Evolutionary conservation across 1,140 invertebrate genomes (phyloP).

Genomic region (Dysdera silvatica): DNA sequence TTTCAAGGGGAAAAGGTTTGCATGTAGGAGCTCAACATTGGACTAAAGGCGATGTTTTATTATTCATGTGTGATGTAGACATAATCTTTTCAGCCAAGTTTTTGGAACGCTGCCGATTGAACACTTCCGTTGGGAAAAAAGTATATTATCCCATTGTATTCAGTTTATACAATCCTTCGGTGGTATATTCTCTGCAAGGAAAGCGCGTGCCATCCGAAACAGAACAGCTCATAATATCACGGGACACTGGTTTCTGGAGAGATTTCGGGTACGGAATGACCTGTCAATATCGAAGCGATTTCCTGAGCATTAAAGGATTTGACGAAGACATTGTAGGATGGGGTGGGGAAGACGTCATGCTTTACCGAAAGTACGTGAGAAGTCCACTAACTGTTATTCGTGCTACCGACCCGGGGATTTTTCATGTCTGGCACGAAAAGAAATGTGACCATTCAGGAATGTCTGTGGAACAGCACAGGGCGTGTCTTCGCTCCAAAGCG

Average conservation of each 20-base stretch:
- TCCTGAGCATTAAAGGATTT: constrained; percentile 60
- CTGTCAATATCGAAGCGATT: constrained; percentile 72
- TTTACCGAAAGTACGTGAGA: constrained; percentile 64
- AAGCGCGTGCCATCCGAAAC: constrained; percentile 57
- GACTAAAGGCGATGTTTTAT: constrained; percentile 52
- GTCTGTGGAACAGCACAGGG: constrained; percentile 63
- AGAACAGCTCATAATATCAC: constrained; percentile 58
- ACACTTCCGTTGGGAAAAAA: constrained; percentile 58
- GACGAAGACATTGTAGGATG: constrained; percentile 67
- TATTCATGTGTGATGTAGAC: constrained; percentile 77
- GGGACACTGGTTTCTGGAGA: constrained; percentile 74
- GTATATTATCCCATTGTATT: constrained; percentile 80
- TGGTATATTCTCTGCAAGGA: constrained; percentile 57
- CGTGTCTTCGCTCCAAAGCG: constrained; percentile 66
- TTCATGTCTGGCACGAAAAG: constrained; percentile 76
- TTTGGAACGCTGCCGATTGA: constrained; percentile 57
- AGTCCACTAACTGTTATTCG: constrained; percentile 61
- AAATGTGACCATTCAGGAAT: constrained; percentile 51
- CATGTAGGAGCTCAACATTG: constrained; percentile 59
- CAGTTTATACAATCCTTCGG: constrained; percentile 74
- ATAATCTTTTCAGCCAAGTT: constrained; percentile 68
- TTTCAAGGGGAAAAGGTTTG: constrained; percentile 63
- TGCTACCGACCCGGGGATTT: constrained; percentile 72
- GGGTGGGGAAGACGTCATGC: constrained; percentile 72
- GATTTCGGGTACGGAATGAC: constrained; percentile 81